A percentile compares a stretch with the other conserved stretches of the same genome.
phyloP scores from a whole-genome alignment of 2,888 invertebrate genomes.

The Drosophila stalkeri region DNA sequence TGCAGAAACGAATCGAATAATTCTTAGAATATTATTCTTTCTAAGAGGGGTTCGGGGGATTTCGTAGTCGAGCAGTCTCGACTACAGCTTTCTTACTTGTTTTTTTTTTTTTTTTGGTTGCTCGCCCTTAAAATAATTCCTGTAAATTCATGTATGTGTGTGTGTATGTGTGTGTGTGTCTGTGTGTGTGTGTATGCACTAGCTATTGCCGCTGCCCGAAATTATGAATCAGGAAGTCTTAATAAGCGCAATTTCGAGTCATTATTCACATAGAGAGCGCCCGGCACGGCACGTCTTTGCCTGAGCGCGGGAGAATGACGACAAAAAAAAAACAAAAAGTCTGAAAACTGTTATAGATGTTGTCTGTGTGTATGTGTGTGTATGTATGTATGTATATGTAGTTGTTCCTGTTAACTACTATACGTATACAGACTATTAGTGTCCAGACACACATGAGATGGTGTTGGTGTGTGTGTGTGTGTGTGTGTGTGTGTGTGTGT shows the following conservation, averaged over 20 bases:
- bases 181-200: background rate
- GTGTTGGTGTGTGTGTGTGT: constrained; percentile 4
- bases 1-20: too few species aligned
- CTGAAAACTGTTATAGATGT: constrained; percentile 15
- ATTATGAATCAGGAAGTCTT: constrained; percentile 82
- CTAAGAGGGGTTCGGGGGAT: too few species aligned
- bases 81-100: too few species aligned
- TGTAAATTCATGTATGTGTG: background rate
- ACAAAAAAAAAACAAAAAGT: constrained; percentile 7
- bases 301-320: constrained; percentile 24
- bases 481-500: constrained; percentile 5
- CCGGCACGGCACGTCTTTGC: constrained; percentile 43
- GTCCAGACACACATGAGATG: constrained; percentile 22
- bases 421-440: constrained; percentile 15
- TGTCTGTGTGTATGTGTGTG: background rate
- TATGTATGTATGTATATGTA: constrained; percentile 1
- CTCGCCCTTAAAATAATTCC: constrained; percentile 33
- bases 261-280: constrained; percentile 65
- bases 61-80: too few species aligned
- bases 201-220: constrained; percentile 58
- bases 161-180: background rate
- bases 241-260: constrained; percentile 80
- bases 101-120: constrained; percentile 14
- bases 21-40: too few species aligned
- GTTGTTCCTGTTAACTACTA: constrained; percentile 7